Evolutionary conservation across 2,888 invertebrate genomes (phyloP), one percentile per base, ranked within the genome.

Genomic region (Trichogramma dendrolimi): DNA sequence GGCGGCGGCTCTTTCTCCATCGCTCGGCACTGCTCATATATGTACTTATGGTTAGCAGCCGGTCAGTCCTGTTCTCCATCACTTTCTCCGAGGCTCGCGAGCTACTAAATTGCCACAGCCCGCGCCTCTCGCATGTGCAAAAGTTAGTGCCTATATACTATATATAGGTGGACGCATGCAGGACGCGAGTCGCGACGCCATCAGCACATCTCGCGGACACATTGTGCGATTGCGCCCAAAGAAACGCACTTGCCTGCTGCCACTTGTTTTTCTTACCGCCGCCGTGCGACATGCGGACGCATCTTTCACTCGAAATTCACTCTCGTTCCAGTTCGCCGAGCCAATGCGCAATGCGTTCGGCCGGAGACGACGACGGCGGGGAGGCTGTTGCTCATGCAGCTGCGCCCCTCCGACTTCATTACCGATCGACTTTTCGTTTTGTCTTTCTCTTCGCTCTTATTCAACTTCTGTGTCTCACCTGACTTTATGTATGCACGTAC

Each of bases 11-110:
- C 43, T 64, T 55, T 54, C 47, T 53, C 48, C 5, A 49, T 14
- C 44, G 67, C 56, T 60, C 47, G 55, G 57, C 54, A n/a, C 42
- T 55, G 43, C 55, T 55, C 60, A 65, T 60, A 56, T 50, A 65
- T 65, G 56, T 51, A 61, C 38, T 60, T 58, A 44, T 55, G 11
- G 42, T 47, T 42, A 58, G 44, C 55, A 41, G 57, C 59, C 58
- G 58, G 63, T 60, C 62, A 46, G 57, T 60, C 60, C 62, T 62
- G 68, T 67, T 68, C 71, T 68, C 73, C 75, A 76, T 78, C 74
- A 78, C 78, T 79, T 79, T 79, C 78, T 75, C 78, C 74, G n/a
- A 46, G n/a, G n/a, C 46, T 14, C 46, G 46, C 46, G 10, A 46
- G 46, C n/a, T 10, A 8, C 46, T 46, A 46, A 46, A 27, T 27